Conservation (phyloP, 1,140 invertebrate genomes). For the Cyclina sinensis region DNA sequence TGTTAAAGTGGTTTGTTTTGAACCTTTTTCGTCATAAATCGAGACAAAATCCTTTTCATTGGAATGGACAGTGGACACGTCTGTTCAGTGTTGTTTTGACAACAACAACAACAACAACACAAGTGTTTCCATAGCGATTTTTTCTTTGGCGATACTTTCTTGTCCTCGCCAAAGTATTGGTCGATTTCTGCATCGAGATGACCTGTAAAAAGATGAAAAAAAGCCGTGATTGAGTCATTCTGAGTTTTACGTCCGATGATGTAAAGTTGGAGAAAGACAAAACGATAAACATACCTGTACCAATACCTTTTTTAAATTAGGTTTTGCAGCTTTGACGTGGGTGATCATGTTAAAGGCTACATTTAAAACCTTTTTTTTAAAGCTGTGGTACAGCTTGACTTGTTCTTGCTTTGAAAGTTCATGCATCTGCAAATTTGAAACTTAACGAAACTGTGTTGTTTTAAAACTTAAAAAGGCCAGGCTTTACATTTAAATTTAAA, state of each 20-base stretch:
- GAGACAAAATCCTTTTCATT: neutral
- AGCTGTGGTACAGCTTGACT: too few relatives aligned
- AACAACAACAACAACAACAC: constrained; percentile 8
- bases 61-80: neutral
- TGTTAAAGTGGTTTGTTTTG: neutral
- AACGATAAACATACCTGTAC: neutral
- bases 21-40: neutral
- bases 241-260: neutral
- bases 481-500: too few relatives aligned
- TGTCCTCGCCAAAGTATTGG: constrained; percentile 1
- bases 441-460: too few relatives aligned
- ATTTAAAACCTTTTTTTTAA: too few relatives aligned
- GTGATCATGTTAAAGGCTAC: too few relatives aligned
- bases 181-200: neutral
- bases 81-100: neutral
- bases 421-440: too few relatives aligned
- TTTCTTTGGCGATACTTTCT: neutral
- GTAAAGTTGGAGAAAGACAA: neutral
- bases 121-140: neutral
- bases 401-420: too few relatives aligned
- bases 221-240: neutral
- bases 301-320: neutral
- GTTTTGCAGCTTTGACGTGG: neutral
- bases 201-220: neutral
- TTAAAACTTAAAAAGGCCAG: too few relatives aligned